Percentiles rank a stretch among this genome's conserved stretches.
phyloP scores from a whole-genome alignment of 2,797 vertebrate genomes.

The Oryzias dopingdopingensis region DNA sequence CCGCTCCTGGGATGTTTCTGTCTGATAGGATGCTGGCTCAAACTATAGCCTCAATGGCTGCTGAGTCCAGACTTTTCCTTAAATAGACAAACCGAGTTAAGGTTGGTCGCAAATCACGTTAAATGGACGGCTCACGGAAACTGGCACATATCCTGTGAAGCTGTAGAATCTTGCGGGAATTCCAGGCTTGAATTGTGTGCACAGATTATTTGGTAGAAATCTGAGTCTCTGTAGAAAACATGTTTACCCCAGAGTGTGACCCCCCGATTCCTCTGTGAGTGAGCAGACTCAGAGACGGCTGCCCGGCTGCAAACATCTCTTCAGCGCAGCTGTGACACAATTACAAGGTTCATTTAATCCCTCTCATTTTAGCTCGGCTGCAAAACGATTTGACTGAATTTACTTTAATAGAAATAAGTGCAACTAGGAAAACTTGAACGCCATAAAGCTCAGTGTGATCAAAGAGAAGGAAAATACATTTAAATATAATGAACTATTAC shows the following conservation, averaged over 20 bases:
- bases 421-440: not conserved
- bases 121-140: too few relatives aligned
- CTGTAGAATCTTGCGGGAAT: constrained; percentile 1
- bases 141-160: constrained; percentile 1
- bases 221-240: constrained; percentile 17
- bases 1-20: too few relatives aligned
- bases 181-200: constrained; percentile 18
- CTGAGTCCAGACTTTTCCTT: too few relatives aligned
- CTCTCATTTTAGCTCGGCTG: constrained; percentile 19
- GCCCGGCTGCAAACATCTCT: constrained; percentile 32
- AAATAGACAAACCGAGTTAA: too few relatives aligned
- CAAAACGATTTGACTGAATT: constrained; percentile 21
- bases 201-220: constrained; percentile 27
- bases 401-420: constrained; percentile 8
- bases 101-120: too few relatives aligned
- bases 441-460: not conserved
- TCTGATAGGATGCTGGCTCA: too few relatives aligned
- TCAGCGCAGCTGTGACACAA: constrained; percentile 34
- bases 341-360: constrained; percentile 38
- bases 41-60: too few relatives aligned
- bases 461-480: not conserved
- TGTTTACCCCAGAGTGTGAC: constrained; percentile 16
- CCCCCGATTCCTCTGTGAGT: constrained; percentile 5
- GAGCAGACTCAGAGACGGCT: constrained; percentile 15
- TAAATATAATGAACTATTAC: too few relatives aligned